Evolutionary conservation across 2,113 vertebrate species (phyloP).

Genomic region (Emberiza fucata): DNA sequence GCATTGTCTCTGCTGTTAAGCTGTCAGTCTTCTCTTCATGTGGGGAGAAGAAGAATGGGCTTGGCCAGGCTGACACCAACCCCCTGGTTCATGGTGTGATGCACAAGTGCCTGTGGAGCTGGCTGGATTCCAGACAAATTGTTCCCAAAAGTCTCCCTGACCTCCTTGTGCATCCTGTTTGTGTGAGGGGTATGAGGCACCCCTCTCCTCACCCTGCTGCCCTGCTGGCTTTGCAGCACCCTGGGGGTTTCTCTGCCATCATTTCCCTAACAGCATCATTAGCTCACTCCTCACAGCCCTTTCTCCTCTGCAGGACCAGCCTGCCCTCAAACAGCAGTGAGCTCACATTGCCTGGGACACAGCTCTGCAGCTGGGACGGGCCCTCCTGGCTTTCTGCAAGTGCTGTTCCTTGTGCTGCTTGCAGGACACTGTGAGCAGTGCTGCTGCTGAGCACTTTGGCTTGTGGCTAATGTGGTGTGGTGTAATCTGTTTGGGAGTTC

Average conservation of each 20-base stretch:
- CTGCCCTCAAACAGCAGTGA: not conserved
- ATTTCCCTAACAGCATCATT: not conserved
- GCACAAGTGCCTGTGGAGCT: not conserved
- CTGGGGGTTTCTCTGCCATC: not conserved
- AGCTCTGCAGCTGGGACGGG: not conserved
- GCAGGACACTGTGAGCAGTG: not conserved
- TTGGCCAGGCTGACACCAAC: not conserved
- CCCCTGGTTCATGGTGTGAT: rapidly evolving
- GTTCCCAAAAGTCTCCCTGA: not conserved
- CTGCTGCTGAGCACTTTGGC: not conserved
- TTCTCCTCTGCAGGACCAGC: no score
- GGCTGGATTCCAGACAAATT: not conserved
- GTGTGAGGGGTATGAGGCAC: not conserved
- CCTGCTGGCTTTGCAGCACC: not conserved
- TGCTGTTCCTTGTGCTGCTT: not conserved
- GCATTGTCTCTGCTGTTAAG: not conserved
- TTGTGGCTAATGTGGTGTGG: not conserved
- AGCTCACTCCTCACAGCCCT: not conserved
- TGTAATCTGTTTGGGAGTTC: not conserved
- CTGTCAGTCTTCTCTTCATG: not conserved
- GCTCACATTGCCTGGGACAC: not conserved
- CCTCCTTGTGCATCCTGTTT: not conserved
- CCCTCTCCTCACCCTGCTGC: not conserved
- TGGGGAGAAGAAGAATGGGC: not conserved
- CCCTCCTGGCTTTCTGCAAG: not conserved